Evolutionary conservation across 2,113 vertebrate genomes (phyloP), one percentile per base, ranked within the genome.

Genomic region (Labeo rohita): DNA sequence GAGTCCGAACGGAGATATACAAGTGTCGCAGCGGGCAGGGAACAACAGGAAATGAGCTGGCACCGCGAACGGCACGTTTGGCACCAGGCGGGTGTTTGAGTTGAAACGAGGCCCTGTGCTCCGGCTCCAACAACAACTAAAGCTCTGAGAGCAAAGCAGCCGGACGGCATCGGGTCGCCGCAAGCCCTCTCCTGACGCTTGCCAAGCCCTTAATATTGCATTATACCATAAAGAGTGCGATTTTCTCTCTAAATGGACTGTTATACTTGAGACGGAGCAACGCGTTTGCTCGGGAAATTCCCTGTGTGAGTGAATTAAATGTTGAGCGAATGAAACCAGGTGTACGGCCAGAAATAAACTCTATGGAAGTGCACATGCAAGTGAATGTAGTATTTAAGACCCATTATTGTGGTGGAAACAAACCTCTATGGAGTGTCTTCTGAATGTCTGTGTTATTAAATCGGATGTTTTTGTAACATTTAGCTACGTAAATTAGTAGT

Each of bases 31-130:
- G 45, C 15, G 15, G 56, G 9, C 36, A 80, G 77, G 28, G 16
- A 81, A 66, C 15, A 34, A 50, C 52, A 88, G 88, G 88, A 91
- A 92, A 91, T 88, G 65, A 93, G 84, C 63, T 88, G 73, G 86
- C 90, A 68, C n/a, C 0, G n/a, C 8, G 12, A 23, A 68, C 23
- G 61, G 45, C 47, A 52, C 15, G 63, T 15, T 82, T 82, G 80
- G 80, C 80, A 82, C 15, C 8, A 7, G 2, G 16, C 47, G 52
- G 49, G 63, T 36, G 15, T 82, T 70, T 70, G 63, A 36, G 47
- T 39, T 82, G 39, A 82, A 82, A 66, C 52, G 47, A 82, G 70
- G 80, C 80, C 47, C 80, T 82, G n/a, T 68, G 47, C 63, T 68
- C 28, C 3, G 8, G 61, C 15, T 82, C 80, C 80, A 82, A 82